These are phyloP conservation scores for Drosophila sucinea DNA, from an alignment of 1,140 invertebrate species.

Conservation along the genomic window DNA sequence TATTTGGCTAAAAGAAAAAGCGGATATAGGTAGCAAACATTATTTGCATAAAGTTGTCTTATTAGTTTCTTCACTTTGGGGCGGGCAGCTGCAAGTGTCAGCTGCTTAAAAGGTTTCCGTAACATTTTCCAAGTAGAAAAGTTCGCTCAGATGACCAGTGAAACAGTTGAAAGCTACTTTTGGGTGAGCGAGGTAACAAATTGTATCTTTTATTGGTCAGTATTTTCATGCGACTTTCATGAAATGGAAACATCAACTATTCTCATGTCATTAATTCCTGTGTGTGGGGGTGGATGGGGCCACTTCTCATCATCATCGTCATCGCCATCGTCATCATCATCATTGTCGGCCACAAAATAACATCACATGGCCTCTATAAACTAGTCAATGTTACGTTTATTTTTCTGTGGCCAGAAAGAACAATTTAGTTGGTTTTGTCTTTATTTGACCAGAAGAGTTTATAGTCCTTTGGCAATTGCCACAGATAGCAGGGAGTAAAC, in stretches of 20 bases:
- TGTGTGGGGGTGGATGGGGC: background rate
- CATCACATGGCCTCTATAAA: conserved; percentile 36
- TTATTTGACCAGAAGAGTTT: conserved; percentile 25
- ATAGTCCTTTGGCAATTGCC: conserved; percentile 18
- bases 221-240: conserved; percentile 36
- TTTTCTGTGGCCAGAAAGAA: conserved; percentile 35
- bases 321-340: background rate
- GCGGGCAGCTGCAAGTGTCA: conserved; percentile 52
- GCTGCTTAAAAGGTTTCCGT: conserved; percentile 73
- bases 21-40: conserved; percentile 38
- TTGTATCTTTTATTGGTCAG: conserved; percentile 27
- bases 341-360: conserved; percentile 6
- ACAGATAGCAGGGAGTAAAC: background rate
- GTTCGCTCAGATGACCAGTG: background rate
- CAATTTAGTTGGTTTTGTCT: conserved; percentile 32
- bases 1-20: conserved; percentile 45
- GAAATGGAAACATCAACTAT: conserved; percentile 50
- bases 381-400: conserved; percentile 47
- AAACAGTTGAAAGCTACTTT: conserved; percentile 1
- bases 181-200: background rate
- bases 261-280: conserved; percentile 46
- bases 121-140: conserved; percentile 1
- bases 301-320: background rate
- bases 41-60: conserved; percentile 78
- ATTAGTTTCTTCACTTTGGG: conserved; percentile 53